Conservation (phyloP, 37 sponge, comb jelly and placozoan genomes). For the Aplysina aerophoba region DNA sequence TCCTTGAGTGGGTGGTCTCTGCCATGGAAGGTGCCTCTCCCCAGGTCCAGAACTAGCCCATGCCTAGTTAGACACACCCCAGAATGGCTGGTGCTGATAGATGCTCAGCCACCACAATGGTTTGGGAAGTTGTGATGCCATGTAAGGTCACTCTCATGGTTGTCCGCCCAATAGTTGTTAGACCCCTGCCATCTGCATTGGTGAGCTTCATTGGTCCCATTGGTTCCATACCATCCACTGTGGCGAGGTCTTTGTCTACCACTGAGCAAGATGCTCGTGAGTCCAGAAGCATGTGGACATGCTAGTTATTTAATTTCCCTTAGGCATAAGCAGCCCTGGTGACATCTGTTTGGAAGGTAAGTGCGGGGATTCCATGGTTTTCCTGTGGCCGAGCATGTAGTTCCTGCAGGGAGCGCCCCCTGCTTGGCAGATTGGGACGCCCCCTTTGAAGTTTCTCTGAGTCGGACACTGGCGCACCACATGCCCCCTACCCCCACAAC, state of each 20-base stretch:
- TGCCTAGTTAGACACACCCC: background rate
- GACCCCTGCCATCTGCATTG: conserved; percentile 21
- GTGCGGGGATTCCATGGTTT: background rate
- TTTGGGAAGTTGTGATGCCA: background rate
- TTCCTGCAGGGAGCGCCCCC: background rate
- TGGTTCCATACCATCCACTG: no score
- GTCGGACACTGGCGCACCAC: background rate
- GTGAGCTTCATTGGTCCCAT: background rate
- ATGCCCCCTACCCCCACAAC: background rate
- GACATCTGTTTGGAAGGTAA: background rate
- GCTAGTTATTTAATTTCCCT: background rate
- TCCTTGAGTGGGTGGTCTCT: background rate
- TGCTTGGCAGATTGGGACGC: background rate
- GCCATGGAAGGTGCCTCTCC: background rate
- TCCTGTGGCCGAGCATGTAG: background rate
- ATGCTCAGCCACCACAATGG: background rate
- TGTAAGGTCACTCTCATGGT: conserved; percentile 6
- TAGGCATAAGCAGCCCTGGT: background rate
- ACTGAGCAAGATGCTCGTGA: conserved; percentile 29
- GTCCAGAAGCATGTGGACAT: background rate
- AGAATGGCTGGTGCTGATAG: conserved; percentile 3
- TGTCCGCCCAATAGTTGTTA: background rate
- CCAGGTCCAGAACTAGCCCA: background rate
- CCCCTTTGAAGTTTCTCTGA: conserved; percentile 8
- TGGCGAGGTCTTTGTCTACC: background rate